phyloP scores from a whole-genome alignment of 2,797 vertebrate species.

The Remorina albescens region DNA sequence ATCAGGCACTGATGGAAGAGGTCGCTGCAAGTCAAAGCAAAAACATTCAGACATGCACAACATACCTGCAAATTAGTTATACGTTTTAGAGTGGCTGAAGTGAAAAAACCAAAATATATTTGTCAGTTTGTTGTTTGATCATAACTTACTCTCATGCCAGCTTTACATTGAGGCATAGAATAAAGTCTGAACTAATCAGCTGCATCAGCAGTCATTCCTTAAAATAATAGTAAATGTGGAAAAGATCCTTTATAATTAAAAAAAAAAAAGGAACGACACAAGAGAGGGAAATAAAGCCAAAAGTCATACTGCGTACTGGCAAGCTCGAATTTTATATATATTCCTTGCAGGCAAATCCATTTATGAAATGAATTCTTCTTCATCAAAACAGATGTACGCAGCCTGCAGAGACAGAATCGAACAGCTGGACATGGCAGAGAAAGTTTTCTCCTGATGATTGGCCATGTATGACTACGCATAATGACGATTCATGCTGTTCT shows the following conservation, averaged over 20 bases:
- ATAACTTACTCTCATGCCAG: background rate
- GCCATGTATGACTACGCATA: background rate
- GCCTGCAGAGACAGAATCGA: constrained; percentile 27
- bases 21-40: constrained; percentile 18
- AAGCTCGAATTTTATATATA: constrained; percentile 23
- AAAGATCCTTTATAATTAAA: constrained; percentile 54
- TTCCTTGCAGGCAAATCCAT: constrained; percentile 30
- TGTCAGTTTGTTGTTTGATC: constrained; percentile 12
- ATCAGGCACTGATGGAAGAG: constrained; percentile 22
- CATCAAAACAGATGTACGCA: constrained; percentile 42
- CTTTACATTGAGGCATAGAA: background rate
- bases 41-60: background rate
- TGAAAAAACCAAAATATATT: no score
- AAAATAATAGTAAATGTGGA: constrained; percentile 35
- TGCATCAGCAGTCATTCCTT: constrained; percentile 36
- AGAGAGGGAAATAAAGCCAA: constrained; percentile 35
- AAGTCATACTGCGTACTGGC: constrained; percentile 13
- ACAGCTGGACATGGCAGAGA: constrained; percentile 40
- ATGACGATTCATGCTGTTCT: constrained; percentile 2
- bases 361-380: constrained; percentile 35
- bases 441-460: constrained; percentile 13
- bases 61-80: background rate
- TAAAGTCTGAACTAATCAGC: constrained; percentile 27
- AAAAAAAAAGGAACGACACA: constrained; percentile 22
- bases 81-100: no score